A percentile compares a stretch with the other conserved stretches of the same genome.
phyloP scores from a whole-genome alignment of 1,140 invertebrate genomes.

The Drosophila santomea region DNA sequence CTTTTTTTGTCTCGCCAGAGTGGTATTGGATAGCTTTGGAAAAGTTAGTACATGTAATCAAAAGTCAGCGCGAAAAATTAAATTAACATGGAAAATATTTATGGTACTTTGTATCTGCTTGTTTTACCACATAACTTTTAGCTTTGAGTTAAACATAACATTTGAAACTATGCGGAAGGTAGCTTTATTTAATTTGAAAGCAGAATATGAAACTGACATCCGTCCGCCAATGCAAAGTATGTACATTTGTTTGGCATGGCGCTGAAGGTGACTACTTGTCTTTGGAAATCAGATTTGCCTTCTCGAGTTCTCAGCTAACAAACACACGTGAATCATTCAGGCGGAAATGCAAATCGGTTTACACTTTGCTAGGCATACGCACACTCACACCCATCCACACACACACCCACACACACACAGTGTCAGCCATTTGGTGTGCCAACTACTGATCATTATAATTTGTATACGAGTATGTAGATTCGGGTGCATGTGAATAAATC shows the following conservation, averaged over 20 bases:
- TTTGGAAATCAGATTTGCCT: constrained; percentile 7
- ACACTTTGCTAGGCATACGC: constrained; percentile 60
- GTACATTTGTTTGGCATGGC: constrained; percentile 27
- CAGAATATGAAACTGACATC: background rate
- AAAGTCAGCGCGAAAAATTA: constrained; percentile 60
- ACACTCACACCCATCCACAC: constrained; percentile 7
- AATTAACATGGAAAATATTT: constrained; percentile 42
- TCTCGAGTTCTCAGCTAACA: constrained; percentile 1
- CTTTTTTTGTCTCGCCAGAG: constrained; percentile 36
- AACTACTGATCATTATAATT: constrained; percentile 76
- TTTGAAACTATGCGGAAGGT: no score
- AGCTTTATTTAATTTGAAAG: background rate
- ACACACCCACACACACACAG: constrained; percentile 1
- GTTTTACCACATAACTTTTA: background rate
- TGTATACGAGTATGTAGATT: constrained; percentile 20
- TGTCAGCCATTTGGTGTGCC: constrained; percentile 40
- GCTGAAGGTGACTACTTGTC: constrained; percentile 56
- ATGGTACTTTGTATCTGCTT: background rate
- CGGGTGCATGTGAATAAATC: constrained; percentile 57
- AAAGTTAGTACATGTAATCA: constrained; percentile 24
- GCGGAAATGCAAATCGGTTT: constrained; percentile 72
- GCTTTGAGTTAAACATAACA: background rate
- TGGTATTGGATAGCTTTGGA: constrained; percentile 59
- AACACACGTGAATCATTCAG: constrained; percentile 52
- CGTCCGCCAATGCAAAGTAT: constrained; percentile 1